Percentiles rank a stretch among this genome's conserved stretches.
Conservation (phyloP, 1,140 invertebrate genomes). For the Pemphigus obesinymphae region DNA sequence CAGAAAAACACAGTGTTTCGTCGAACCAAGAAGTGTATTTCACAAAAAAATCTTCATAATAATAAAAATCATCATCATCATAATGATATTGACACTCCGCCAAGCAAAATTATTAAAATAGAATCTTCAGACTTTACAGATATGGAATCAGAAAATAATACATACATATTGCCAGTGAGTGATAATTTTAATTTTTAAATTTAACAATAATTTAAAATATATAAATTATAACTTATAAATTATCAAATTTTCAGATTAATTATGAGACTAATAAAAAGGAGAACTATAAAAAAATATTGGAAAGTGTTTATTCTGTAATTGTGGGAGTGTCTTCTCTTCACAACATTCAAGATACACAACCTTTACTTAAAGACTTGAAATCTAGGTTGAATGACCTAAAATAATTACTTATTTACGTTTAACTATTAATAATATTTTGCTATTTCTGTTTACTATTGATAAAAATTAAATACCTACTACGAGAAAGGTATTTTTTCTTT, state of each 20-base stretch:
- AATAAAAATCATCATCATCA: neutral
- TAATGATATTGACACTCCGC: neutral
- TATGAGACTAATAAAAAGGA: neutral
- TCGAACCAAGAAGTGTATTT: constrained; percentile 29
- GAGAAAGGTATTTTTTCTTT: no score
- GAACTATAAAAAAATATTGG: neutral
- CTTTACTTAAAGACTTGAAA: constrained; percentile 17
- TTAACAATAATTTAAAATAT: neutral
- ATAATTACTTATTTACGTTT: neutral
- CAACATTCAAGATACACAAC: constrained; percentile 14
- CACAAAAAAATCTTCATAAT: neutral
- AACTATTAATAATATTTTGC: no score
- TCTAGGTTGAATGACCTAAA: constrained; percentile 6
- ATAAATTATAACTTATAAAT: neutral
- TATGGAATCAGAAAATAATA: neutral
- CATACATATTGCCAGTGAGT: neutral
- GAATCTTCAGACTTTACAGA: neutral
- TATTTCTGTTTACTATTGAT: no score
- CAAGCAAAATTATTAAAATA: constrained; percentile 5
- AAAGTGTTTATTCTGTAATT: neutral
- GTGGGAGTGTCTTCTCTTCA: constrained; percentile 6
- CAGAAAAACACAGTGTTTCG: constrained; percentile 14
- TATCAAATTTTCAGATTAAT: constrained; percentile 1
- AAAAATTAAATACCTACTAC: no score
- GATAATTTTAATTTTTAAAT: neutral